These are phyloP conservation scores for Stenurella melanura DNA, from an alignment of 2,888 invertebrate species.

Conservation along the genomic window DNA sequence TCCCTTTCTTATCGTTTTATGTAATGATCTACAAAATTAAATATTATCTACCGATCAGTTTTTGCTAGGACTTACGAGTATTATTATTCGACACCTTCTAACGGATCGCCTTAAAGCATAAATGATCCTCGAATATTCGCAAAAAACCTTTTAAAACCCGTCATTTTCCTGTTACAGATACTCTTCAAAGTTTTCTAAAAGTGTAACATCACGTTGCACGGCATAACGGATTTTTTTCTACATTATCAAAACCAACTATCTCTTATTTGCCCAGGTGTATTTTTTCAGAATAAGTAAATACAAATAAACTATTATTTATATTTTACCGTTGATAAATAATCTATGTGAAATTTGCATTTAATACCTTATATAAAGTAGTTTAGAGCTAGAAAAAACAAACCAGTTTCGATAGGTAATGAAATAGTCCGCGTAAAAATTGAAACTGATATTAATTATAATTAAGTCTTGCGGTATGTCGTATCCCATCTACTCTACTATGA, in stretches of 20 bases:
- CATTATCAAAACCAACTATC: neutral
- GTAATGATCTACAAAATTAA: too few relatives aligned
- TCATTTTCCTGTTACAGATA: neutral
- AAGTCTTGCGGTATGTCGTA: neutral
- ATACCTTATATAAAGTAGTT: neutral
- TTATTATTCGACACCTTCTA: neutral
- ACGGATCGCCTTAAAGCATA: neutral
- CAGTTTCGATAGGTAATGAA: neutral
- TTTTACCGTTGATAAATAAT: slow-evolving; percentile 11
- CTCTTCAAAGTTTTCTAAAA: neutral
- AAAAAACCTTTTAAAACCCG: neutral
- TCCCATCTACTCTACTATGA: slow-evolving; percentile 2
- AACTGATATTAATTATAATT: slow-evolving; percentile 1
- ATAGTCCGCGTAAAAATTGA: neutral
- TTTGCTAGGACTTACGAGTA: neutral
- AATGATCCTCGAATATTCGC: neutral
- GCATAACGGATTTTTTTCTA: neutral
- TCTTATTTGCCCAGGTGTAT: neutral
- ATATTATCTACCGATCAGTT: too few relatives aligned
- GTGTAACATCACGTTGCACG: neutral
- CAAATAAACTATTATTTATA: neutral
- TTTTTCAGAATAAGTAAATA: neutral
- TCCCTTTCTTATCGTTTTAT: too few relatives aligned
- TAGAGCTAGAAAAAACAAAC: neutral
- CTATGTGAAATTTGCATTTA: slow-evolving; percentile 11